Evolutionary conservation across 2,113 vertebrate genomes (phyloP).

Genomic region (Oreochromis niloticus): DNA sequence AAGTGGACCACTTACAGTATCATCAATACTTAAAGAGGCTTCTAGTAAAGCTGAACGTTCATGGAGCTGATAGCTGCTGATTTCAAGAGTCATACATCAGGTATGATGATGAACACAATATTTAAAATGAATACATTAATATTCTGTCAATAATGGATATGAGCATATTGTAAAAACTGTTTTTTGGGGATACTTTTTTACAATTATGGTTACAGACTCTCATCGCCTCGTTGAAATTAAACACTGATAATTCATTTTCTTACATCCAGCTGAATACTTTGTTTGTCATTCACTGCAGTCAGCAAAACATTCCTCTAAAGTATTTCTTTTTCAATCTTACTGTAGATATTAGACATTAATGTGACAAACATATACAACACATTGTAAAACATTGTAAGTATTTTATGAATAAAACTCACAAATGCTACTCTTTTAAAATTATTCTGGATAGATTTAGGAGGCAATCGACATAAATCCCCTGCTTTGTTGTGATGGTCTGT

Average conservation of each 20-base stretch:
- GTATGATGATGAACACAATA: neutral
- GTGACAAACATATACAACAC: neutral
- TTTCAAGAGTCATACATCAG: neutral
- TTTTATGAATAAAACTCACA: neutral
- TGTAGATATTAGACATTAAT: neutral
- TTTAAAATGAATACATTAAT: neutral
- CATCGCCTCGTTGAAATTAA: neutral
- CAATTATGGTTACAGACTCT: neutral
- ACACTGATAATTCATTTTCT: neutral
- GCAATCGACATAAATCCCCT: neutral
- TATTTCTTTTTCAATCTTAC: neutral
- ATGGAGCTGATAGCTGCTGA: neutral
- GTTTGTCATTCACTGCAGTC: neutral
- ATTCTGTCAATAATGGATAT: neutral
- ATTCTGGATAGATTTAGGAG: neutral
- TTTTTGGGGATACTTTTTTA: neutral
- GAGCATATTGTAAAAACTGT: neutral
- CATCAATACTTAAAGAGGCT: slow-evolving; percentile 74
- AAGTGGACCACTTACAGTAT: slow-evolving; percentile 70
- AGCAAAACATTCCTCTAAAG: neutral
- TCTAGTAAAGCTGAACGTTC: slow-evolving; percentile 22
- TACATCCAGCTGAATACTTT: neutral
- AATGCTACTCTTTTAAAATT: neutral
- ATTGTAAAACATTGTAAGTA: neutral
- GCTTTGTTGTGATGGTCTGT: slow-evolving; percentile 38